phyloP scores from a whole-genome alignment of 2,888 invertebrate species.

The Drepanosiphum platanoidis region DNA sequence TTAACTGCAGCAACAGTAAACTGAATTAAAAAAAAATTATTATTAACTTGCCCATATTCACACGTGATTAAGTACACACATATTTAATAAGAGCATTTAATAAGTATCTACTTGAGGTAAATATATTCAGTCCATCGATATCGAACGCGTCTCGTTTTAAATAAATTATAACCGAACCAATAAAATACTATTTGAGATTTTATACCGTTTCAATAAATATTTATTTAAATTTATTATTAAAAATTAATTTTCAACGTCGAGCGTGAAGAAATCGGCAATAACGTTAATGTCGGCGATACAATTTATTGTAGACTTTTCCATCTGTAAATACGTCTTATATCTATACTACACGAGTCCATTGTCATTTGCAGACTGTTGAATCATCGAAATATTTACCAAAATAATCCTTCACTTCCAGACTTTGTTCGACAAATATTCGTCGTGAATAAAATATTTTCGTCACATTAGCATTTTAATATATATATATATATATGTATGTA shows the following conservation, averaged over 20 bases:
- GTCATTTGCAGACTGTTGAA: neutral
- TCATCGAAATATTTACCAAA: neutral
- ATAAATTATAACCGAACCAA: neutral
- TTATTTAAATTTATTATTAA: neutral
- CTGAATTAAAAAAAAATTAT: no score
- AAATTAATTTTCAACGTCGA: neutral
- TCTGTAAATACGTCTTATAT: no score
- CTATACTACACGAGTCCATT: neutral
- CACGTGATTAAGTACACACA: no score
- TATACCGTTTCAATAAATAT: neutral
- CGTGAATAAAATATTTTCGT: neutral
- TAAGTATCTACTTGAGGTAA: no score
- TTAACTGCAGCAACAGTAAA: no score
- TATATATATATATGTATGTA: no score
- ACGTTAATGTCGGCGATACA: neutral
- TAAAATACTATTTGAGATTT: neutral
- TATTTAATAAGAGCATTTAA: no score
- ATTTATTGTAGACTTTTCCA: neutral
- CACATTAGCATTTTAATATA: neutral
- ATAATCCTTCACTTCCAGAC: constrained; percentile 14
- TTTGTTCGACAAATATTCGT: neutral
- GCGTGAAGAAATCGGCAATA: neutral
- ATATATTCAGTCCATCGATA: neutral
- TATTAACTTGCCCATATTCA: no score
- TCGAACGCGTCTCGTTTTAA: neutral